Conservation (phyloP, 2,797 vertebrate species). For the Clamator glandarius region DNA sequence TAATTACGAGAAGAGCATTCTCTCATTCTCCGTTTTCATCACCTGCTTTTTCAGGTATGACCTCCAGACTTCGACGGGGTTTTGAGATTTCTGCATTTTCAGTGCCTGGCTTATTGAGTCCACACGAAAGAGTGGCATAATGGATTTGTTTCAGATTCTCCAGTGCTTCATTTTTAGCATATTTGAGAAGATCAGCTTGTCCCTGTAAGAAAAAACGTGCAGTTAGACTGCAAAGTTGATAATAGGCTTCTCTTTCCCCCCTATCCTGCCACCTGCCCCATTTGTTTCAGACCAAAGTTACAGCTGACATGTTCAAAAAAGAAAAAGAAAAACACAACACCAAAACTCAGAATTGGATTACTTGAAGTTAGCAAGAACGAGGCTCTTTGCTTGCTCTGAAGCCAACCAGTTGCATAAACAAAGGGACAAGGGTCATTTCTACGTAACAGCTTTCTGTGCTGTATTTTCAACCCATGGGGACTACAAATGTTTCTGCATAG, state of each 20-base stretch:
- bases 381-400: neutral
- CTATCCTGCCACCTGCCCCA: too few relatives aligned
- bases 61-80: constrained; percentile 86
- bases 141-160: constrained; percentile 98
- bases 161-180: constrained; percentile 91
- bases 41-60: constrained; percentile 86
- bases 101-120: constrained; percentile 85
- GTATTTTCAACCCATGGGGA: neutral
- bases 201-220: constrained; percentile 80
- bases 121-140: constrained; percentile 90
- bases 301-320: neutral
- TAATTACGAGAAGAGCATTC: neutral
- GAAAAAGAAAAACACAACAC: neutral
- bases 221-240: neutral
- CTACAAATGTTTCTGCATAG: neutral
- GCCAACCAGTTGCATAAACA: neutral
- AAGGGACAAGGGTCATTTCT: neutral
- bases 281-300: neutral
- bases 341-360: neutral
- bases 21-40: constrained; percentile 84
- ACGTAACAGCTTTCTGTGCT: neutral
- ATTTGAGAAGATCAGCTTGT: constrained; percentile 95
- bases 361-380: neutral
- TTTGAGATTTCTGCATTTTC: constrained; percentile 78
- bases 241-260: neutral